A percentile compares a stretch with the other conserved stretches of the same genome.
These are phyloP conservation scores for Brachionus koreanus DNA, from an alignment of 1,140 invertebrate genomes.

Conservation along the genomic window DNA sequence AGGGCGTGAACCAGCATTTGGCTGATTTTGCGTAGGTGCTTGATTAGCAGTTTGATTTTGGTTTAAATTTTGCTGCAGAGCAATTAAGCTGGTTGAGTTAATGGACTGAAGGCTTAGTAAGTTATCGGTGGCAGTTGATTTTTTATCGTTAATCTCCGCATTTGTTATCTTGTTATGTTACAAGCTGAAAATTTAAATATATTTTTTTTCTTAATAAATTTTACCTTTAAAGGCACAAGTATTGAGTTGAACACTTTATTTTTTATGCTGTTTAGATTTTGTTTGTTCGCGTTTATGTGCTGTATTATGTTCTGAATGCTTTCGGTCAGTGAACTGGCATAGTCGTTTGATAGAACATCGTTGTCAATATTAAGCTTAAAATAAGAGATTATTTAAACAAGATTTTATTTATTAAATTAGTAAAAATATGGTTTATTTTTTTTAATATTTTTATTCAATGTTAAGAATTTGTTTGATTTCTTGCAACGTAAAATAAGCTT, in stretches of 20 bases:
- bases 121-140: not conserved
- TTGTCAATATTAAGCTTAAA: conserved; percentile 1
- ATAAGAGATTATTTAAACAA: too few species aligned
- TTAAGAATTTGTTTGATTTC: not conserved
- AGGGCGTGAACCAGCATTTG: not conserved
- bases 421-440: too few species aligned
- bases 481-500: not conserved
- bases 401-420: too few species aligned
- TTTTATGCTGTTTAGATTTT: conserved; percentile 20
- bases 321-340: conserved; percentile 22
- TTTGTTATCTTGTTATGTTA: not conserved
- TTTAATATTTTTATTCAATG: not conserved
- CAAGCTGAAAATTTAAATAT: not conserved
- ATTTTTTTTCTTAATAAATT: not conserved
- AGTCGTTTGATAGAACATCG: not conserved
- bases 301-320: not conserved
- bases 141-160: not conserved
- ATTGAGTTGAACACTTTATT: not conserved
- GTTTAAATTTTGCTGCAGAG: conserved; percentile 13
- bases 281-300: not conserved
- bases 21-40: not conserved
- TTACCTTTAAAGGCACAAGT: not conserved
- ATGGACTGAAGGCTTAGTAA: not conserved
- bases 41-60: not conserved
- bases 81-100: not conserved